Evolutionary conservation across 2,797 vertebrate genomes (phyloP), one percentile per base, ranked within the genome.

Genomic region (Denticeps clupeoides): DNA sequence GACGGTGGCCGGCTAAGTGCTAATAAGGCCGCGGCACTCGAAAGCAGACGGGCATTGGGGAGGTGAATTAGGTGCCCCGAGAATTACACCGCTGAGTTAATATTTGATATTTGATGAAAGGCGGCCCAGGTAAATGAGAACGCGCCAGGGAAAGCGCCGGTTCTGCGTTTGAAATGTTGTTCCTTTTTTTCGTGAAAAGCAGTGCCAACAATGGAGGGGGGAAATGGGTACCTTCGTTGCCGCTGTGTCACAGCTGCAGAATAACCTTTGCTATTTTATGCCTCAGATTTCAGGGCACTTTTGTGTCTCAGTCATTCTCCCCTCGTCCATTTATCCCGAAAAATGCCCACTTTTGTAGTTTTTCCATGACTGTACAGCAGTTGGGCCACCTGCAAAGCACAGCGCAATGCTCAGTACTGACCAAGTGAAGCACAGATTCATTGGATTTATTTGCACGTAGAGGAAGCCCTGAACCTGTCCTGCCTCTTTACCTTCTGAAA

Each of bases 1-100:
- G 67, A 52, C 63, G 68, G 72, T 62, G 76, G 73, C 69, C 69
- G 75, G 77, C 74, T 76, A 72, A 70, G 72, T 69, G 72, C 62
- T 58, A 56, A 47, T 70, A 70, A 69, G 35, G 60, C 60, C 58
- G 62, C 60, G 10, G 32, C 65, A 70, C 71, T 56, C 63, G 65
- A 52, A 57, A 2, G 61, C 65, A 47, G 40, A 60, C 7, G 58
- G 52, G 48, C 15, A 55, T 32, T 40, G 45, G 63, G 50, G 60
- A 64, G 49, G 51, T 31, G 41, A 59, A 50, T 63, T 59, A 52
- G 59, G 67, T 56, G 52, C 37, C 51, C 51, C 52, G 42, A 37
- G n/a, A 69, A 66, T 58, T 51, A 53, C 47, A 60, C 45, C 27
- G 7, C 49, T 44, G 35, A 62, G 37, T 53, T 61, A 51, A 57